These are phyloP conservation scores for Andrena dorsata DNA, from an alignment of 2,888 invertebrate species.

Conservation along the genomic window DNA sequence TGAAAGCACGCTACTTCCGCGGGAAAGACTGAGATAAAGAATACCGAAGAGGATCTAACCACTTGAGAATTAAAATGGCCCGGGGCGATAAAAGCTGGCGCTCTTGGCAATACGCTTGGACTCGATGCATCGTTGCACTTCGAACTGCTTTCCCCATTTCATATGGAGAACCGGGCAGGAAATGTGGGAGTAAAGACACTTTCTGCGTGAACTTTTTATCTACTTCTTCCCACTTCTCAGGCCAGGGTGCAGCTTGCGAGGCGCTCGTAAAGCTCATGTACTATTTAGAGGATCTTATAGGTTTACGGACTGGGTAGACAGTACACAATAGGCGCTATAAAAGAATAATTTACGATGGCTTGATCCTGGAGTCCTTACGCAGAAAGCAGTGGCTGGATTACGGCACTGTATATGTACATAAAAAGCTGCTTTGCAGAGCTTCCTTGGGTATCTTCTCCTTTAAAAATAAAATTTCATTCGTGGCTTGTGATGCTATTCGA, in stretches of 20 bases:
- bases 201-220: conserved; percentile 4
- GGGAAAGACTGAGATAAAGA: not conserved
- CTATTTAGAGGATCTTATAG: conserved; percentile 43
- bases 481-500: too few species aligned
- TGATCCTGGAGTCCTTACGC: not conserved
- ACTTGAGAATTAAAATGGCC: conserved; percentile 23
- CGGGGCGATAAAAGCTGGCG: conserved; percentile 16
- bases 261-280: conserved; percentile 32
- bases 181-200: not conserved
- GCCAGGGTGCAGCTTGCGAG: not conserved
- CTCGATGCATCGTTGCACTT: not conserved
- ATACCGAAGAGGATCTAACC: not conserved
- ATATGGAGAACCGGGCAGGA: conserved; percentile 9
- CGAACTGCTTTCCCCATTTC: not conserved
- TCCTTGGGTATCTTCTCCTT: not conserved
- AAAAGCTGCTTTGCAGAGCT: not conserved
- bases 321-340: conserved; percentile 22
- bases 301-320: conserved; percentile 28
- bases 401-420: not conserved
- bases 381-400: not conserved
- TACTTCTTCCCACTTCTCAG: not conserved
- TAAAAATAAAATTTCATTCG: too few species aligned
- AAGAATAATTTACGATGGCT: conserved; percentile 51
- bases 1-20: conserved; percentile 12
- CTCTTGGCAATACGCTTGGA: conserved; percentile 11